Percentiles rank a stretch among this genome's conserved stretches.
Evolutionary conservation across 1,140 invertebrate genomes (phyloP).

Genomic region (Agraylea sexmaculata): DNA sequence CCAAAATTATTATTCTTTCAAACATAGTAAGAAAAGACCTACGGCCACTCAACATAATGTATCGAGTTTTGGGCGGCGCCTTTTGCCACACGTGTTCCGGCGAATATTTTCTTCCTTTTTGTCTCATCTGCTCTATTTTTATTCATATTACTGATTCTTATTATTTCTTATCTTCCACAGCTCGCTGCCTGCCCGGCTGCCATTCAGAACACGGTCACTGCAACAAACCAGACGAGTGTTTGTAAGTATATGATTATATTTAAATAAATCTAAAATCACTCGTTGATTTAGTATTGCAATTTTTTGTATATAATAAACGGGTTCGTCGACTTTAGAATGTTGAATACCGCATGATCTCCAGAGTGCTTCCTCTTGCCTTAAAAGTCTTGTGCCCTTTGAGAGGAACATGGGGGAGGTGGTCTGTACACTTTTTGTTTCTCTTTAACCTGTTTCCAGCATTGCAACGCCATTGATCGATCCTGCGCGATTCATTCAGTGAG

Average conservation of each 20-base stretch:
- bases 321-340: no score
- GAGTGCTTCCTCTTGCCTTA: conserved; percentile 26
- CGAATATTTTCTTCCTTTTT: conserved; percentile 17
- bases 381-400: no score
- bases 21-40: no score
- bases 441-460: no score
- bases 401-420: no score
- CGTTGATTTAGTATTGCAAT: conserved; percentile 5
- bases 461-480: no score
- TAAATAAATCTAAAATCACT: no score
- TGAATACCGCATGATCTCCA: not conserved
- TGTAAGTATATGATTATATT: conserved; percentile 56
- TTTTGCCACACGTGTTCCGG: conserved; percentile 19
- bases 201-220: conserved; percentile 81
- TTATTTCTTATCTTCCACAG: conserved; percentile 58
- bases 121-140: conserved; percentile 16
- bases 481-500: no score
- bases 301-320: no score
- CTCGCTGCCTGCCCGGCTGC: conserved; percentile 84
- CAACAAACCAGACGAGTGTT: conserved; percentile 85
- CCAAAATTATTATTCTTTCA: no score
- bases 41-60: no score
- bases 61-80: conserved; percentile 15
- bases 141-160: conserved; percentile 30
- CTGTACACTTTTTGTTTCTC: no score